Evolutionary conservation across 2,888 invertebrate genomes (phyloP).

Genomic region (Argynnis bischoffii): DNA sequence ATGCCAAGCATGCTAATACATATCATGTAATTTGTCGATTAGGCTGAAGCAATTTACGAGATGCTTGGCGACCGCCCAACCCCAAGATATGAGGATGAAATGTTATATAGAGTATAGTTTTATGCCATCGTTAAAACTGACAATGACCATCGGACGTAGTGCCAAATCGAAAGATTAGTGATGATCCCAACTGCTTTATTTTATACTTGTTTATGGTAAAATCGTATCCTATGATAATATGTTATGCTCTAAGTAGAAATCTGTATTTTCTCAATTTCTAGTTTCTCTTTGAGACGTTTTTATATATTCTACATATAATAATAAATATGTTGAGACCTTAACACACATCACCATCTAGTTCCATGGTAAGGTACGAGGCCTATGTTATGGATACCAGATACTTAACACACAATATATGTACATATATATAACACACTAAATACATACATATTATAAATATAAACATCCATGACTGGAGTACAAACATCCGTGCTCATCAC

Average conservation of each 20-base stretch:
- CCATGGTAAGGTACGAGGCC: no score
- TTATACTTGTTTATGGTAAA: slow-evolving; percentile 9
- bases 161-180: slow-evolving; percentile 44
- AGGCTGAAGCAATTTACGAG: slow-evolving; percentile 38
- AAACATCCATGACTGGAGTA: no score
- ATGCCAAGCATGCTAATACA: slow-evolving; percentile 18
- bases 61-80: slow-evolving; percentile 55
- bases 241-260: no score
- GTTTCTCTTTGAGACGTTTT: background rate
- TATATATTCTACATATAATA: no score
- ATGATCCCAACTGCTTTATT: slow-evolving; percentile 13
- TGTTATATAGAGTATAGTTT: slow-evolving; percentile 49
- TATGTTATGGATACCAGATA: no score
- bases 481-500: no score
- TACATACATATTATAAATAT: no score
- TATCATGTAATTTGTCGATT: slow-evolving; percentile 28
- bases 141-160: slow-evolving; percentile 42
- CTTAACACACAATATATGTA: no score
- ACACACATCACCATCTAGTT: no score
- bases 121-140: slow-evolving; percentile 55
- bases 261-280: no score
- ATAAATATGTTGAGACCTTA: no score
- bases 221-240: slow-evolving; percentile 8
- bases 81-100: slow-evolving; percentile 41
- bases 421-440: no score